A percentile compares a stretch with the other conserved stretches of the same genome.
phyloP scores from a whole-genome alignment of 2,888 invertebrate species.

The Ormyrus thymus region DNA sequence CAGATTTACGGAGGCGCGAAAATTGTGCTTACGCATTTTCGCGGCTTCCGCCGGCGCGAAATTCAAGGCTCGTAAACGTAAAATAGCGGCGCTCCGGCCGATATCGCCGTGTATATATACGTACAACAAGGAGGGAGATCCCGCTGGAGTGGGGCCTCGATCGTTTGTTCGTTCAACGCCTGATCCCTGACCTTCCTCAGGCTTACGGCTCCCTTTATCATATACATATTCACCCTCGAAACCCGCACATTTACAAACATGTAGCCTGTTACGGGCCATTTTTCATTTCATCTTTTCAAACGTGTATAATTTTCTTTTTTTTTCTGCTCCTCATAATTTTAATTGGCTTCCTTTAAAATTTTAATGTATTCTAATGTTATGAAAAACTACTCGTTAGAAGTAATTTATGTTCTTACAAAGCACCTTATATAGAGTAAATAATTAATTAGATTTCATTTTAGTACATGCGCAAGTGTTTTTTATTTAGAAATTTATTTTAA shows the following conservation, averaged over 20 bases:
- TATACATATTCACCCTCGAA: conserved; percentile 58
- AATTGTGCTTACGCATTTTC: conserved; percentile 42
- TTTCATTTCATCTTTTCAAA: conserved; percentile 3
- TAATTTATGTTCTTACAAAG: background rate
- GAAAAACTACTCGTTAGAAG: too few species aligned
- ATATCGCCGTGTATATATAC: conserved; percentile 48
- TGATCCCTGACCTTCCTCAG: conserved; percentile 65
- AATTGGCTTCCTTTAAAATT: too few species aligned
- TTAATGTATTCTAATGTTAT: too few species aligned
- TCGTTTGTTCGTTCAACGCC: conserved; percentile 54
- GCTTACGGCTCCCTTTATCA: conserved; percentile 46
- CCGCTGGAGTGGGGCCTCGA: conserved; percentile 39
- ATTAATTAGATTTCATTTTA: too few species aligned
- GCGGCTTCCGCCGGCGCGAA: conserved; percentile 26
- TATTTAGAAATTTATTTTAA: too few species aligned
- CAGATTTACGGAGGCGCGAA: conserved; percentile 54
- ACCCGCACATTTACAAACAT: background rate
- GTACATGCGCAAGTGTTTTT: too few species aligned
- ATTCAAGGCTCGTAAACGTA: conserved; percentile 52
- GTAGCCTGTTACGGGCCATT: conserved; percentile 8
- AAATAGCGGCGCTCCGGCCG: conserved; percentile 43
- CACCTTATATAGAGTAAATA: too few species aligned
- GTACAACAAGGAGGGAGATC: conserved; percentile 29
- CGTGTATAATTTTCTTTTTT: background rate
- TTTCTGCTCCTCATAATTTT: background rate